Base-by-base conservation (phyloP, 2,797 vertebrate genomes). In the Lindbergichthys nudifrons region DNA sequence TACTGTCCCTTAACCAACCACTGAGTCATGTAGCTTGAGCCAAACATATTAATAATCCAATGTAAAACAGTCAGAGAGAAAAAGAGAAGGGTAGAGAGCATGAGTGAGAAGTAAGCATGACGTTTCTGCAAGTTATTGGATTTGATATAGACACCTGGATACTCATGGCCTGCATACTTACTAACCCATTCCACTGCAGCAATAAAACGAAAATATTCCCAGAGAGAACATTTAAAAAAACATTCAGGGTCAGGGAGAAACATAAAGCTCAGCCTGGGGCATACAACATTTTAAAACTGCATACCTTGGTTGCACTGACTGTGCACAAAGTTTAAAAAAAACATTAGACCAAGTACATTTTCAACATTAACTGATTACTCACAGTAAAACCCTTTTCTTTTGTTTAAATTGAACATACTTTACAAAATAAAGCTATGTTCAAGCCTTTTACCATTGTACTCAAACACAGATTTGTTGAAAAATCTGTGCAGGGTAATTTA, bases 41-140 rank as follows among this genome's bases (percentile, higher is more conserved):
- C 65, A 79, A 46, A 70, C 41, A 73, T 72, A 88, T 82, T 63
- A 87, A 86, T 88, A 85, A 82, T 69, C 12, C 43, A 54, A 57
- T 18, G 10, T 32, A 53, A 53, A 52, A 42, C n/a, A 42, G 26
- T 26, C 21, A 47, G 47, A 60, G 23, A 68, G 54, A 47, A 19
- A 15, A 19, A 26, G 23, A 23, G 48, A 2, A 3, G 12, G 18
- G 10, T 3, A 30, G 56, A 4, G 32, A 50, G 52, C 1, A 7
- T 5, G 18, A 54, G 41, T 3, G 16, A 59, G 10, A 51, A 41
- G 16, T 9, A 41, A 3, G 30, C 21, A 58, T 66, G 46, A 23
- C 12, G 43, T 3, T 13, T 52, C 18, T 32, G 23, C 32, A 54
- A 26, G 56, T 14, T 61, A 10, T 16, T 66, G 11, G 52, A 54